These are phyloP conservation scores for Conchocele bisecta DNA, from an alignment of 2,888 invertebrate genomes.

Conservation along the genomic window DNA sequence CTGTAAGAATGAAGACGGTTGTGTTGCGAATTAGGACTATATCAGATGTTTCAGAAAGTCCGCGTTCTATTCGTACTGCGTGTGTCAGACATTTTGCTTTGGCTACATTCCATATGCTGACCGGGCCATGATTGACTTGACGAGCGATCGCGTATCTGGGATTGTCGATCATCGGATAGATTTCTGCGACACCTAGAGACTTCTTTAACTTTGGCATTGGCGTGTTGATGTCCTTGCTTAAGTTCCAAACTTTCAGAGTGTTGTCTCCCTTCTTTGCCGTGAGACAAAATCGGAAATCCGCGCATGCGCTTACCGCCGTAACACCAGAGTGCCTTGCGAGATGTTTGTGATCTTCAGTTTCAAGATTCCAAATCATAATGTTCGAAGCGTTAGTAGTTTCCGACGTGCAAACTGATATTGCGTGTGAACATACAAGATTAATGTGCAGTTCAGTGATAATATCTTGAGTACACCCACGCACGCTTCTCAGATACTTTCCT, in stretches of 20 bases:
- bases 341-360: slow-evolving; percentile 82
- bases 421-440: slow-evolving; percentile 78
- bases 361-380: slow-evolving; percentile 81
- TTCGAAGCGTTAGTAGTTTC: slow-evolving; percentile 73
- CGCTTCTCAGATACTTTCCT: slow-evolving; percentile 73
- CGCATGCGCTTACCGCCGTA: slow-evolving; percentile 73
- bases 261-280: slow-evolving; percentile 76
- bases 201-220: slow-evolving; percentile 75
- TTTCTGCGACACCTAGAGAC: slow-evolving; percentile 71
- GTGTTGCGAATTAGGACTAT: slow-evolving; percentile 77
- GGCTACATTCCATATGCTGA: slow-evolving; percentile 79
- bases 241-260: slow-evolving; percentile 78
- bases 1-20: slow-evolving; percentile 76
- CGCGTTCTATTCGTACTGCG: slow-evolving; percentile 76
- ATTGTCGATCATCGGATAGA: slow-evolving; percentile 75
- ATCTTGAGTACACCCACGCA: slow-evolving; percentile 79
- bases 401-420: slow-evolving; percentile 74
- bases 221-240: slow-evolving; percentile 74
- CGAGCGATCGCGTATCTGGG: slow-evolving; percentile 77
- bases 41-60: slow-evolving; percentile 75
- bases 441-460: slow-evolving; percentile 71
- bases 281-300: slow-evolving; percentile 76
- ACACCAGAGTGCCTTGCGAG: slow-evolving; percentile 77
- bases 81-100: slow-evolving; percentile 73
- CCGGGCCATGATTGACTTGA: slow-evolving; percentile 77